These are phyloP conservation scores for Tuta absoluta DNA, from an alignment of 2,888 invertebrate species.

Conservation along the genomic window DNA sequence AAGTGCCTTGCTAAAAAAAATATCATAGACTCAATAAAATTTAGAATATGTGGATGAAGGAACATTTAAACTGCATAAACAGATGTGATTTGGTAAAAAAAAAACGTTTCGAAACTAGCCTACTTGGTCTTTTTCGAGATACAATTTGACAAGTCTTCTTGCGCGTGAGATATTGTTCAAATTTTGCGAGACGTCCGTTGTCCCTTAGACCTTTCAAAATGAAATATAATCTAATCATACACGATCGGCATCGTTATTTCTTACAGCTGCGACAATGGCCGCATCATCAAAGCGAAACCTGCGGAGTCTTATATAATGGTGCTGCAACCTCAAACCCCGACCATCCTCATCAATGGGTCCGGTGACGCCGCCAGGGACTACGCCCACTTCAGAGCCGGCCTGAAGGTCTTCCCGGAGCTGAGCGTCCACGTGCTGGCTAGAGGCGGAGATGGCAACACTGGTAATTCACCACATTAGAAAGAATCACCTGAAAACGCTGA, in stretches of 20 bases:
- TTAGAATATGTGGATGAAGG: too few relatives aligned
- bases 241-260: background rate
- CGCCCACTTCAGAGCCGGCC: conserved; percentile 92
- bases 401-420: conserved; percentile 93
- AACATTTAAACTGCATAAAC: too few relatives aligned
- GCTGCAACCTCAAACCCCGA: conserved; percentile 91
- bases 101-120: too few relatives aligned
- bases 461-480: background rate
- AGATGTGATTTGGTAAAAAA: too few relatives aligned
- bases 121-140: too few relatives aligned
- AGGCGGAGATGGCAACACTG: conserved; percentile 27
- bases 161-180: too few relatives aligned
- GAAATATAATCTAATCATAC: background rate
- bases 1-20: too few relatives aligned
- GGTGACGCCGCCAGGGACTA: conserved; percentile 92
- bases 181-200: too few relatives aligned
- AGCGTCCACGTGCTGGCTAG: conserved; percentile 83
- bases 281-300: conserved; percentile 86
- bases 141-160: too few relatives aligned
- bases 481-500: too few relatives aligned
- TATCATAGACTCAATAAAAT: too few relatives aligned
- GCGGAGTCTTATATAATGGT: conserved; percentile 94
- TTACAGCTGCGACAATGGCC: conserved; percentile 87
- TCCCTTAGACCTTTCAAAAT: too few relatives aligned
- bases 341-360: conserved; percentile 90